Base-by-base conservation (phyloP, 2,113 vertebrate genomes). In the Corythaixoides concolor region DNA sequence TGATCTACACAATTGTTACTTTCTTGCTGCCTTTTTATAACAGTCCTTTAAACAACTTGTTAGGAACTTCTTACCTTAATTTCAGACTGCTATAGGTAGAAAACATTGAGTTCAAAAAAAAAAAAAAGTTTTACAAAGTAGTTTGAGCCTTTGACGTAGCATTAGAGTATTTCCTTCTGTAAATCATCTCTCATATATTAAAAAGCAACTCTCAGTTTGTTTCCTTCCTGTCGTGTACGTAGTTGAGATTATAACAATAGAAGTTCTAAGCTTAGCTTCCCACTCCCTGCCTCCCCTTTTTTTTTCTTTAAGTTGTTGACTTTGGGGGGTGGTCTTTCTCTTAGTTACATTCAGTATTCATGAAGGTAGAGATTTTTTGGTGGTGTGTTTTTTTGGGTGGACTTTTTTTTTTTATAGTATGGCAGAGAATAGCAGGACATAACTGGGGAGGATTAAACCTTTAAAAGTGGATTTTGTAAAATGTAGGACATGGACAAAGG, bases 161-260 rank as follows among this genome's bases (percentile, higher is more conserved):
- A 30, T 78, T 85, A 85, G 30, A 90, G 58, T 93, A 75, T 87
- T 87, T 85, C 14, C 39, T 84, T 82, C 73, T 60, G 39, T 87
- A 95, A 89, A 87, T 70, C 64, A 58, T 90, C 52, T 89, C 22
- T 32, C 45, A 24, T 55, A 53, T 45, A 85, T 89, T 68, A 72
- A 90, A 96, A 92, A 87, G 6, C 10, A 87, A n/a, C 33, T 72
- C 56, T 53, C 37, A 15, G 56, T 53, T 91, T 10, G 8, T 93
- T 95, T 95, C n/a, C 68, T 93, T 97, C 76, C 64, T 95, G 47
- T 74, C 35, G 27, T 70, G 11, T 53, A 81, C 3, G 2, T 49
- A 83, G 87, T 93, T 86, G 83, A 88, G 45, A 17, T 92, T 89
- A 47, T 84, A 79, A 84, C 8, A 47, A 39, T 39, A 59, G 62